A percentile compares a stretch with the other conserved stretches of the same genome.
Evolutionary conservation across 2,797 vertebrate species (phyloP).

Genomic region (Okamejei kenojei): DNA sequence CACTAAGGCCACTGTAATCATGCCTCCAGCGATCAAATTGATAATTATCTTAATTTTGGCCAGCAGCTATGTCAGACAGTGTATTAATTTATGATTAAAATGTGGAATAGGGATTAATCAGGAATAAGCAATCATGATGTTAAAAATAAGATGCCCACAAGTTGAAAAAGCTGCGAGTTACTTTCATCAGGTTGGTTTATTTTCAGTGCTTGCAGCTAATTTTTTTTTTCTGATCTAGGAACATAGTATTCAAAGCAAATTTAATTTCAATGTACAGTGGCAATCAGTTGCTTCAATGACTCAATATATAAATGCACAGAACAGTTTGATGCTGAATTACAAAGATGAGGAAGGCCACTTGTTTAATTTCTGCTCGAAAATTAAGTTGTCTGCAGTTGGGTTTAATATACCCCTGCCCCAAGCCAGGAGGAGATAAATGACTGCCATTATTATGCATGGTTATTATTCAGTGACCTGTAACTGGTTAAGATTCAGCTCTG

Average conservation of each 20-base stretch:
- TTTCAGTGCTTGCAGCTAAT: neutral
- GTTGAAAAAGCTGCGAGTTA: neutral
- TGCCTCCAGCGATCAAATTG: neutral
- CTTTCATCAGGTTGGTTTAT: neutral
- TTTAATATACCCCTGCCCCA: neutral
- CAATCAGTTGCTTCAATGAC: neutral
- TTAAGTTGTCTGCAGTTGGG: neutral
- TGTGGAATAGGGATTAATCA: neutral
- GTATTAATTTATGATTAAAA: constrained; percentile 4
- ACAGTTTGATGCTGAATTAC: neutral
- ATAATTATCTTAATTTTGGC: neutral
- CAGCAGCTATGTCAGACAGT: neutral
- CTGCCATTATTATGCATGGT: neutral
- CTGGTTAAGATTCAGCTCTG: neutral
- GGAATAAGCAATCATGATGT: neutral
- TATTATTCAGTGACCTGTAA: neutral
- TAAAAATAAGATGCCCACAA: neutral
- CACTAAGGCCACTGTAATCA: neutral
- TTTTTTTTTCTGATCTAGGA: neutral
- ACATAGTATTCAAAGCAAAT: neutral
- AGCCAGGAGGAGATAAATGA: neutral
- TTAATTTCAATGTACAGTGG: neutral
- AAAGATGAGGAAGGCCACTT: neutral
- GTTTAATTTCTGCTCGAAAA: neutral
- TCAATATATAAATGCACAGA: neutral